phyloP scores from a whole-genome alignment of 1,140 invertebrate species.

The Chlorops oryzae region DNA sequence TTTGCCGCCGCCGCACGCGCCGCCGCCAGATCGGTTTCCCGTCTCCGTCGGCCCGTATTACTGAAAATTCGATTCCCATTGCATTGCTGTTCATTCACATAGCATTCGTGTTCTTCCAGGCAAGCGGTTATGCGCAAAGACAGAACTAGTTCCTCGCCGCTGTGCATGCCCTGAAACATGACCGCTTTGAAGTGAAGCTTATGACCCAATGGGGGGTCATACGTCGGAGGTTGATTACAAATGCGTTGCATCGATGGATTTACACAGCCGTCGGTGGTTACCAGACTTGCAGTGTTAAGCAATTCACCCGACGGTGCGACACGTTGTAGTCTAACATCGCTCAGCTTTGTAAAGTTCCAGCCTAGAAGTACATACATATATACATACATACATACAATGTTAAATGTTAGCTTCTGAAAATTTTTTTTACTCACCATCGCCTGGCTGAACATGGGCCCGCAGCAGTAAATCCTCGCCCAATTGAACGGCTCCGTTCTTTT shows the following conservation, averaged over 20 bases:
- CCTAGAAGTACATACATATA: conserved; percentile 43
- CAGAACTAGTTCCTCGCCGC: conserved; percentile 58
- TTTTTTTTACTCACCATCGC: conserved; percentile 52
- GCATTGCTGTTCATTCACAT: conserved; percentile 29
- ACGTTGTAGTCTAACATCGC: conserved; percentile 54
- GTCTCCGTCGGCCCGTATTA: conserved; percentile 21
- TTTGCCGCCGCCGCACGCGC: not conserved
- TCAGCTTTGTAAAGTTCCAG: conserved; percentile 58
- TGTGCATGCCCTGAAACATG: conserved; percentile 62
- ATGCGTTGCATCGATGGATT: conserved; percentile 54
- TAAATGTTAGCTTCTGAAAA: not conserved
- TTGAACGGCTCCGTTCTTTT: conserved; percentile 53
- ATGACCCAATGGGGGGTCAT: conserved; percentile 40
- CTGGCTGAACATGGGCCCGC: conserved; percentile 54
- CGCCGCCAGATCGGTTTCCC: conserved; percentile 14
- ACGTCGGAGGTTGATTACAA: conserved; percentile 52
- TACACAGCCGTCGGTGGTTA: conserved; percentile 56
- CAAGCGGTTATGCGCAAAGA: conserved; percentile 58
- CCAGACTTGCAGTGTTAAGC: conserved; percentile 49
- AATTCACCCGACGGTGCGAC: conserved; percentile 37
- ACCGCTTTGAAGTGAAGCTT: conserved; percentile 55
- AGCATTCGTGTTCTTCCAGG: conserved; percentile 56
- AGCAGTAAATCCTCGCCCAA: conserved; percentile 62
- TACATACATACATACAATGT: not conserved
- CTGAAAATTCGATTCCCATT: conserved; percentile 10